These are phyloP conservation scores for Diloba caeruleocephala DNA, from an alignment of 2,888 invertebrate species.

Conservation along the genomic window DNA sequence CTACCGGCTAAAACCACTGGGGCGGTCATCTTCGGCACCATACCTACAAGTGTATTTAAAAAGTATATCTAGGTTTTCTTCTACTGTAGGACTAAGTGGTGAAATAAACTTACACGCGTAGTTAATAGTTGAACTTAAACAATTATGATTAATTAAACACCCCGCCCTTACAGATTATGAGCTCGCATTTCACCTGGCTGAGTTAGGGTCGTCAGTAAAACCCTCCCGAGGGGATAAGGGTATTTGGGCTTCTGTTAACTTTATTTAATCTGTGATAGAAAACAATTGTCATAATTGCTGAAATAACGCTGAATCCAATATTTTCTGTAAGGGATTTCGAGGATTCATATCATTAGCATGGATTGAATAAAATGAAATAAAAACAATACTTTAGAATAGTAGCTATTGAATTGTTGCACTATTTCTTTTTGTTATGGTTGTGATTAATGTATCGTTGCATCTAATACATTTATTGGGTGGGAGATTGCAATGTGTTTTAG, in stretches of 20 bases:
- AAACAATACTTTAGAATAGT: too few relatives aligned
- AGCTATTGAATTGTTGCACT: background rate
- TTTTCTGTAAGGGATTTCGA: too few relatives aligned
- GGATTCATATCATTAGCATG: too few relatives aligned
- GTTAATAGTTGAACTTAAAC: constrained; percentile 48
- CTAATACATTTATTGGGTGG: constrained; percentile 46
- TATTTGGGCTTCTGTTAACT: background rate
- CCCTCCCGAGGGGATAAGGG: background rate
- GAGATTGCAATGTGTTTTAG: constrained; percentile 53
- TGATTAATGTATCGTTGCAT: constrained; percentile 32
- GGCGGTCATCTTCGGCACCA: too few relatives aligned
- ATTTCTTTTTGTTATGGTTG: constrained; percentile 9
- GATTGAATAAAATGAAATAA: too few relatives aligned
- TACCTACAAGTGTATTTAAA: too few relatives aligned
- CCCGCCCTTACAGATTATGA: constrained; percentile 31
- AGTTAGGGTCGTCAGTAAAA: constrained; percentile 7
- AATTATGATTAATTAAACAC: constrained; percentile 59
- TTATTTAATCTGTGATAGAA: background rate
- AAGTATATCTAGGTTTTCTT: too few relatives aligned
- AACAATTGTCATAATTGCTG: background rate
- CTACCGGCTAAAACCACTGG: too few relatives aligned
- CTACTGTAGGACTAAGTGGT: constrained; percentile 14
- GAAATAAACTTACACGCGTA: constrained; percentile 1
- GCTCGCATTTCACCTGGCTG: constrained; percentile 44
- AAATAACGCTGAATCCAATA: background rate